Conservation (phyloP, 2,113 vertebrate genomes). For the Leptobrachium ailaonicum region DNA sequence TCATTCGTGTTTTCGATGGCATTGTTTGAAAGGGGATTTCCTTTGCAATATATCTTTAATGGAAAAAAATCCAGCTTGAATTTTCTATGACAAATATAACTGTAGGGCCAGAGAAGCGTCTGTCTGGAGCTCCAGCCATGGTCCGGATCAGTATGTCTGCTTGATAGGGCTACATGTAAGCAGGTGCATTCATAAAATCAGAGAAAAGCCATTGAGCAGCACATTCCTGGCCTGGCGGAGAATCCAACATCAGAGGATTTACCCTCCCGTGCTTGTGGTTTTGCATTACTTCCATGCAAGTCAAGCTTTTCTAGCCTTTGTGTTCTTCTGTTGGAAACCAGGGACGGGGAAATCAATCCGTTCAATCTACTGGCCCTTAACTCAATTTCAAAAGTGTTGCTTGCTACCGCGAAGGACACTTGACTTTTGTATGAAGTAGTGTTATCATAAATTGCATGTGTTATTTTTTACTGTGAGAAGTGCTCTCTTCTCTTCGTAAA, state of each 20-base stretch:
- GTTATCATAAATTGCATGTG: no score
- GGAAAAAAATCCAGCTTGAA: no score
- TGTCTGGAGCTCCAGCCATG: background rate
- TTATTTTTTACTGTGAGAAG: no score
- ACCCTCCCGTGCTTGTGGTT: background rate
- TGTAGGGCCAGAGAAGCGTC: background rate
- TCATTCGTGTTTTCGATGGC: no score
- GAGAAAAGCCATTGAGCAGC: slow-evolving; percentile 15
- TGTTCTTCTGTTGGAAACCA: slow-evolving; percentile 38
- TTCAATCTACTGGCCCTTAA: slow-evolving; percentile 11
- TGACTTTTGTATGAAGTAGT: no score
- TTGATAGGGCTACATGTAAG: slow-evolving; percentile 18
- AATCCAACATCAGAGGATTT: slow-evolving; percentile 26
- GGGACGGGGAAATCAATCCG: slow-evolving; percentile 35
- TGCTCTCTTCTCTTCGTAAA: no score
- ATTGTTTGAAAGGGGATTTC: no score
- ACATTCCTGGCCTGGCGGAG: background rate
- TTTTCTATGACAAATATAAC: no score
- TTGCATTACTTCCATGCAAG: slow-evolving; percentile 49
- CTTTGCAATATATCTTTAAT: no score
- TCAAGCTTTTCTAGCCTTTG: slow-evolving; percentile 33
- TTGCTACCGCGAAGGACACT: background rate
- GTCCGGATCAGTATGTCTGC: background rate
- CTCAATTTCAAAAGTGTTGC: slow-evolving; percentile 1
- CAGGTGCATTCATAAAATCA: slow-evolving; percentile 46